phyloP scores from a whole-genome alignment of 2,888 invertebrate genomes.

The Crocallis elinguaria region DNA sequence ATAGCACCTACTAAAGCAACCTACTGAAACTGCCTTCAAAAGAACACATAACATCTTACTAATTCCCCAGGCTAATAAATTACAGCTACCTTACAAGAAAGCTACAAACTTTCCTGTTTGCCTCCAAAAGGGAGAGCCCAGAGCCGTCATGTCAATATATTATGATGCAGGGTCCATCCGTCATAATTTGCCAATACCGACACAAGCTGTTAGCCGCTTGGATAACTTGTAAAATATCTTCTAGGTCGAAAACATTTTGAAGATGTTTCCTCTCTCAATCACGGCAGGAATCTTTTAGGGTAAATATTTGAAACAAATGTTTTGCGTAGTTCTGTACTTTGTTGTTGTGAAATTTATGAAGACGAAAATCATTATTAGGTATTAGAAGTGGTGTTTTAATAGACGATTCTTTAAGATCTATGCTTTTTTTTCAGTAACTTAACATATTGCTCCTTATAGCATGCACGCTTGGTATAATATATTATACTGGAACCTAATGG shows the following conservation, averaged over 20 bases:
- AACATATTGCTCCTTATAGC: no score
- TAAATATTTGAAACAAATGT: conserved; percentile 26
- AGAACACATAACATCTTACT: conserved; percentile 1
- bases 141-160: conserved; percentile 46
- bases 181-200: conserved; percentile 60
- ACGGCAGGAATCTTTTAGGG: conserved; percentile 24
- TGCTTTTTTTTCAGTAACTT: no score
- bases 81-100: conserved; percentile 12
- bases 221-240: conserved; percentile 37
- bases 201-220: conserved; percentile 44
- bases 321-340: conserved; percentile 18
- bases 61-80: conserved; percentile 22
- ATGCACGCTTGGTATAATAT: no score
- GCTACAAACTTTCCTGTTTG: conserved; percentile 14
- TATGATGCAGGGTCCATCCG: conserved; percentile 50
- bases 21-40: not conserved
- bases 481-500: not conserved
- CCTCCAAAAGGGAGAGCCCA: conserved; percentile 29
- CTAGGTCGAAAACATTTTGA: conserved; percentile 14
- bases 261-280: conserved; percentile 23
- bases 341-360: conserved; percentile 8
- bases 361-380: no score
- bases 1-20: not conserved
- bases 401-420: no score
- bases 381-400: no score